Base-by-base conservation (phyloP, 1,140 invertebrate species). In the Physella acuta region DNA sequence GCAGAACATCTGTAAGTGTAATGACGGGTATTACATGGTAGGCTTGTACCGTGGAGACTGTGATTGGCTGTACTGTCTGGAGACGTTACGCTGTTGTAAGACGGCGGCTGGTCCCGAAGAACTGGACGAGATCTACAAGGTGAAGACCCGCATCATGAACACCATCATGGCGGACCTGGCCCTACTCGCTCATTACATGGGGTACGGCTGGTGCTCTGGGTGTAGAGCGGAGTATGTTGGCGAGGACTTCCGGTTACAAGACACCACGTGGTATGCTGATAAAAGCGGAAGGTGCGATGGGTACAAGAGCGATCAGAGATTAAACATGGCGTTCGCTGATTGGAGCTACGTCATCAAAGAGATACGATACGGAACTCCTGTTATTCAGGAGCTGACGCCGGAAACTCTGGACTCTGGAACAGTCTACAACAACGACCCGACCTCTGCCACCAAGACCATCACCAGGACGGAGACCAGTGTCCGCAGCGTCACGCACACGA, bases 31-130 rank as follows among this genome's bases (percentile, higher is more conserved):
- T 26, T 56, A 14, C 24, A 56, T 56, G 8, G 26, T 26, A 8
- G 53, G 53, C 53, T n/a, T 56, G 17, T 56, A 56, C 26, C 53
- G 53, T 28, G 53, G 53, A 56, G 53, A 26, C 53, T 56, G 53
- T 28, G 28, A 56, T 26, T 8, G 28, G 11, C 24, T 56, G 24
- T 56, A 56, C 26, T 56, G 53, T 56, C 53, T 56, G 8, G 28
- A 56, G 28, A 56, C n/a, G n/a, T n/a, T 60, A 26, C 31, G 11
- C 2, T 60, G 58, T 34, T 36, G 58, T 34, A 60, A 60, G 33
- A 60, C 37, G 58, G 31, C 58, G 31, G 24, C 58, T 14, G 8
- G 24, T 1, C 58, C 33, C 4, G 31, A 36, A 20, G 3, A 2
- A 14, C 3, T 60, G 4, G n/a, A 60, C 20, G 31, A 34, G 3